A percentile compares a stretch with the other conserved stretches of the same genome.
Conservation (phyloP, 2,888 invertebrate genomes). For the Neuroscelio doddi region DNA sequence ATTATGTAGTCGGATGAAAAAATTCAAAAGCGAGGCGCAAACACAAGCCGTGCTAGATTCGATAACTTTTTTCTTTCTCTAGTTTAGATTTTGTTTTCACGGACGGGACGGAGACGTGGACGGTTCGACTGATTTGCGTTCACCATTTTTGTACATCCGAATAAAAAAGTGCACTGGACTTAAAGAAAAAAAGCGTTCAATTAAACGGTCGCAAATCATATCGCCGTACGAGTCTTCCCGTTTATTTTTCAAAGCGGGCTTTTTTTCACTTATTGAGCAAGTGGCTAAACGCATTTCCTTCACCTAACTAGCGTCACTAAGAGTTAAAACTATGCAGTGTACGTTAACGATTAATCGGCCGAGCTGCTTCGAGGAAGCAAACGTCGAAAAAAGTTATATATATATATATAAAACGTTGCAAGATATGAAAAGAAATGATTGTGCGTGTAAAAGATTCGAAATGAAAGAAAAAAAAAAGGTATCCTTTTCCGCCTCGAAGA, state of each 20-base stretch:
- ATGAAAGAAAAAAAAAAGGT: neutral
- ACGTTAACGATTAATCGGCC: slow-evolving; percentile 48
- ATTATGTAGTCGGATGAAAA: neutral
- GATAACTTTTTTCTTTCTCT: slow-evolving; percentile 14
- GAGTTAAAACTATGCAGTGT: slow-evolving; percentile 47
- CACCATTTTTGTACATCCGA: neutral
- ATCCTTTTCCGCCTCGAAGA: slow-evolving; percentile 15
- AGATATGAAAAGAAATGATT: neutral
- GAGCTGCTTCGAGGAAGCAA: slow-evolving; percentile 46
- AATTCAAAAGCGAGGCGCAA: slow-evolving; percentile 37
- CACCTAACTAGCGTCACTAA: slow-evolving; percentile 60
- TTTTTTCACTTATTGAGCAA: slow-evolving; percentile 58
- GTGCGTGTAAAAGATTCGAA: neutral
- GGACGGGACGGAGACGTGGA: slow-evolving; percentile 40
- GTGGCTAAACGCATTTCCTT: slow-evolving; percentile 57
- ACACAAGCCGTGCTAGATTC: slow-evolving; percentile 29
- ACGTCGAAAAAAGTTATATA: neutral
- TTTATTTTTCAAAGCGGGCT: slow-evolving; percentile 33
- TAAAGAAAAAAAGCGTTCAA: slow-evolving; percentile 13
- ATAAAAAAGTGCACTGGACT: slow-evolving; percentile 2
- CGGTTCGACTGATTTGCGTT: slow-evolving; percentile 41
- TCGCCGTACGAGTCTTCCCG: slow-evolving; percentile 43
- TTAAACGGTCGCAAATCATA: slow-evolving; percentile 41
- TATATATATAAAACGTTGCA: neutral
- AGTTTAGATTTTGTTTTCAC: slow-evolving; percentile 18